These are phyloP conservation scores for Tragulus kanchil DNA, from an alignment of 2,113 vertebrate species.

Conservation along the genomic window DNA sequence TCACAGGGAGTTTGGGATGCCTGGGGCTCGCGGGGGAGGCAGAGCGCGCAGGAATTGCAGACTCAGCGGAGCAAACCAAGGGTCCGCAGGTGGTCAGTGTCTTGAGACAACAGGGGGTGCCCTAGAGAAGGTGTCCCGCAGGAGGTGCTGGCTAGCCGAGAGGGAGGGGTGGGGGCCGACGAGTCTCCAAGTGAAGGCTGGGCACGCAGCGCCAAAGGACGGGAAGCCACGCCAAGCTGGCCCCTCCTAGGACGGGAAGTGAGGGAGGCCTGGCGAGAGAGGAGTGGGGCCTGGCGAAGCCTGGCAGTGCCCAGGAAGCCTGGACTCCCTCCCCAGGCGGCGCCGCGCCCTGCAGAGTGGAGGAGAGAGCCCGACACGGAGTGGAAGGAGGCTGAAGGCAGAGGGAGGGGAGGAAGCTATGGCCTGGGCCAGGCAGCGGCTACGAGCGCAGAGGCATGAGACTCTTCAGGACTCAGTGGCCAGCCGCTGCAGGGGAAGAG, in stretches of 20 bases:
- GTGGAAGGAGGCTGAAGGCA: not conserved
- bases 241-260: not conserved
- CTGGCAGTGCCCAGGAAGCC: not conserved
- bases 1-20: not conserved
- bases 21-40: not conserved
- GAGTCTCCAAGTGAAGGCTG: not conserved
- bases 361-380: no score
- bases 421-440: not conserved
- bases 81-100: not conserved
- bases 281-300: rapidly evolving
- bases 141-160: no score
- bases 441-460: not conserved
- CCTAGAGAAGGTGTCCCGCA: not conserved
- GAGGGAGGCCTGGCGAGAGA: rapidly evolving
- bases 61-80: rapidly evolving
- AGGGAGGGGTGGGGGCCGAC: no score
- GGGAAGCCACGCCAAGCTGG: not conserved
- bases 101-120: not conserved
- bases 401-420: not conserved
- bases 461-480: not conserved
- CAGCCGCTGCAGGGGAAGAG: rapidly evolving
- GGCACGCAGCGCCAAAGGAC: rapidly evolving
- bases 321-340: rapidly evolving
- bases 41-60: not conserved
- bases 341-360: not conserved